Evolutionary conservation across 2,888 invertebrate genomes (phyloP).

Genomic region (Conops quadrifasciatus): DNA sequence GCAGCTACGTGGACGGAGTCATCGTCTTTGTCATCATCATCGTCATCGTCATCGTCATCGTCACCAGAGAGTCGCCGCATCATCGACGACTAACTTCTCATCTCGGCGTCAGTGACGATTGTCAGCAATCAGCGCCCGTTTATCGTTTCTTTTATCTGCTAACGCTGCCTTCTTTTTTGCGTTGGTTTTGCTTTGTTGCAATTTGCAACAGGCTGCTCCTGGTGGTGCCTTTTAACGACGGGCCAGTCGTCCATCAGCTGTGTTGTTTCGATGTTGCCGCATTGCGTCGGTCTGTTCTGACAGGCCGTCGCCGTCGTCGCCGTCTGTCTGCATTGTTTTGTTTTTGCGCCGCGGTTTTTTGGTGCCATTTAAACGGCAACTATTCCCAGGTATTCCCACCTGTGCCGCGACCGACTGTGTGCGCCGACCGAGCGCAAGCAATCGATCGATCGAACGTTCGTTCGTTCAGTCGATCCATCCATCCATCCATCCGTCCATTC

Average conservation of each 20-base stretch:
- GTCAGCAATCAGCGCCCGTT: slow-evolving; percentile 40
- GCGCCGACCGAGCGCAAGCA: slow-evolving; percentile 23
- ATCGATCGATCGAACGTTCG: slow-evolving; percentile 30
- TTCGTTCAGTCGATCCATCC: slow-evolving; percentile 24
- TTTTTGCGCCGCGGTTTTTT: neutral
- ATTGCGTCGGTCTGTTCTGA: neutral
- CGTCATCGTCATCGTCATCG: neutral
- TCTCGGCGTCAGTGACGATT: slow-evolving; percentile 11
- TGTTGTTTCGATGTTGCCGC: neutral
- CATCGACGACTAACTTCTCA: neutral
- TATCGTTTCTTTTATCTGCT: slow-evolving; percentile 33
- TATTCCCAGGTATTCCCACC: slow-evolving; percentile 48
- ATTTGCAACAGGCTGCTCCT: neutral
- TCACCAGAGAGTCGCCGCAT: neutral
- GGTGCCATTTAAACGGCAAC: slow-evolving; percentile 33
- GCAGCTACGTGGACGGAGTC: slow-evolving; percentile 32
- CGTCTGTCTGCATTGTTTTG: slow-evolving; percentile 4
- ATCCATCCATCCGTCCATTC: slow-evolving; percentile 20
- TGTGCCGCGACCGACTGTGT: slow-evolving; percentile 40
- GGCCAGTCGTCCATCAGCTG: slow-evolving; percentile 22
- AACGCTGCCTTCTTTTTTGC: neutral
- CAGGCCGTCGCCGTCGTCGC: neutral
- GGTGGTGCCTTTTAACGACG: neutral
- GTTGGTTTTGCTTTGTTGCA: neutral
- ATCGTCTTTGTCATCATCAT: slow-evolving; percentile 8